Evolutionary conservation across 2,113 vertebrate species (phyloP), one percentile per base, ranked within the genome.

Genomic region (Sander vitreus): DNA sequence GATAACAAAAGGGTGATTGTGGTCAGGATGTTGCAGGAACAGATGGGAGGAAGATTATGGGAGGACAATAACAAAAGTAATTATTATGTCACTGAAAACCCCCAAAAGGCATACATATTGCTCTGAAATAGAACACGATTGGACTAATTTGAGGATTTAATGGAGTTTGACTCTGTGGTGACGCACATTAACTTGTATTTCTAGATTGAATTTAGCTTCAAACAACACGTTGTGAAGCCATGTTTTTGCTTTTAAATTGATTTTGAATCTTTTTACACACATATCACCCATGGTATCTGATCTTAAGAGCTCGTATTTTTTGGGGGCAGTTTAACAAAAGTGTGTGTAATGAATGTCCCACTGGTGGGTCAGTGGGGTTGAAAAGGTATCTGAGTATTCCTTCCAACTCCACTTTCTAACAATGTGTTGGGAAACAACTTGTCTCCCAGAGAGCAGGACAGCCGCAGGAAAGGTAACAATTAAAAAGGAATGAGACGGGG

Each of bases 381-480:
- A 71, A 16, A 60, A 5, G 36, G n/a, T 57, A 62, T 80, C 16
- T 69, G 2, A 15, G 39, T 73, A 78, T 21, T 6, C 25, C 33
- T 45, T 45, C 23, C 4, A 14, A 18, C 33, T 67, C n/a, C 21
- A 6, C 54, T 70, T 51, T 79, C 13, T 30, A 59, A 39, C 47
- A 58, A 45, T 58, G 50, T 36, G 0, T 0, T 18, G 59, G 81
- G 9, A 71, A 59, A 73, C 2, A 21, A 67, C 25, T 25, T 0
- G 3, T 27, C 50, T 77, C 67, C 73, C 6, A 0, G 58, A 60
- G 30, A 70, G 78, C 13, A 30, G 36, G 47, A 74, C 2, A 43
- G 82, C 64, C 59, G 39, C 69, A 54, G 59, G 59, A 81, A 30
- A 83, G 50, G 55, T 73, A 81, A 30, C 33, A 53, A 64, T 71